Conservation (phyloP, 2,797 vertebrate genomes). For the Crocodylus rhombifer region DNA sequence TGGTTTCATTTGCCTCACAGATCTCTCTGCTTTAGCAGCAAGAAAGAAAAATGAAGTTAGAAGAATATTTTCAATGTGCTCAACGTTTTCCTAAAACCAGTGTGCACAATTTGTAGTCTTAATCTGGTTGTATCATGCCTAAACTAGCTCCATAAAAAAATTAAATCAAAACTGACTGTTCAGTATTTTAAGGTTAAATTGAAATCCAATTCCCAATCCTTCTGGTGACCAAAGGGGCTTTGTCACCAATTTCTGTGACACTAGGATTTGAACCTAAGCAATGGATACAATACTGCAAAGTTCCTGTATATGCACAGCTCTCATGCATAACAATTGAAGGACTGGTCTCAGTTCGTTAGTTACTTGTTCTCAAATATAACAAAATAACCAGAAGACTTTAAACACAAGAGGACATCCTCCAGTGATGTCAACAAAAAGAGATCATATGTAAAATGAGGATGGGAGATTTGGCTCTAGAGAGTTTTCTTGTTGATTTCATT, state of each 20-base stretch:
- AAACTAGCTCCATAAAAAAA: neutral
- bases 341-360: neutral
- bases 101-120: neutral
- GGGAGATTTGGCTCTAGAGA: neutral
- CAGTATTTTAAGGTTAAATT: neutral
- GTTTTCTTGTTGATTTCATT: neutral
- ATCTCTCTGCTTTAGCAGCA: constrained; percentile 91
- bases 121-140: neutral
- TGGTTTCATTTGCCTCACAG: constrained; percentile 93
- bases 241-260: neutral
- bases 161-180: neutral
- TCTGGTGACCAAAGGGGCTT: neutral
- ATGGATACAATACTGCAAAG: neutral
- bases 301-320: neutral
- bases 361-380: neutral
- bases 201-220: neutral
- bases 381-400: neutral
- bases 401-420: neutral
- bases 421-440: neutral
- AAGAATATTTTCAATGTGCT: neutral
- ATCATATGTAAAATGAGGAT: neutral
- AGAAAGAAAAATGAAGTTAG: constrained; percentile 40
- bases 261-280: neutral
- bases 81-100: neutral
- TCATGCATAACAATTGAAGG: neutral